These are phyloP conservation scores for Otolemur garnettii DNA, from an alignment of 2,113 vertebrate species.

Conservation along the genomic window DNA sequence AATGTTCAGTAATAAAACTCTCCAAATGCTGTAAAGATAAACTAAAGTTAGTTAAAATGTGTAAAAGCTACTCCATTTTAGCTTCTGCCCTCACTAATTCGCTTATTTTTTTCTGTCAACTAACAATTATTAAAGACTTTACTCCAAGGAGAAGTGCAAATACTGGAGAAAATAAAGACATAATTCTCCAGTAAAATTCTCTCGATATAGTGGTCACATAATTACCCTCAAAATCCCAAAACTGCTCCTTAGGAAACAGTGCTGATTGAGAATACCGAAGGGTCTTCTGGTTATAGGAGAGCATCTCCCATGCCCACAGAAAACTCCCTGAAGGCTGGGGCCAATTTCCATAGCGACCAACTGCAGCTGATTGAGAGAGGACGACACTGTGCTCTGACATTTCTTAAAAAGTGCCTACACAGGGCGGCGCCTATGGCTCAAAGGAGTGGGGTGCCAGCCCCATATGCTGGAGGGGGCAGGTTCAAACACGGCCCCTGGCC, in stretches of 20 bases:
- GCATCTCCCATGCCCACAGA: background rate
- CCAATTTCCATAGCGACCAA: background rate
- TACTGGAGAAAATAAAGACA: background rate
- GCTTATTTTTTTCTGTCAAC: background rate
- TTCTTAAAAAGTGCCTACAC: background rate
- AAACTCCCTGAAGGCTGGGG: background rate
- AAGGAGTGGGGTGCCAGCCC: no score
- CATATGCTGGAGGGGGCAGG: no score
- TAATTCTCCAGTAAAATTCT: background rate
- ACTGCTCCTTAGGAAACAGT: background rate
- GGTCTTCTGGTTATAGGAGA: background rate
- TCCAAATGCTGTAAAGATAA: background rate
- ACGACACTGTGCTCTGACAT: background rate
- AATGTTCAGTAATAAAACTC: background rate
- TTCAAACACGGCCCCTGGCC: no score
- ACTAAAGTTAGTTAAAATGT: conserved; percentile 16
- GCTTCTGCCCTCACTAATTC: background rate
- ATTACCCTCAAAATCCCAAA: background rate
- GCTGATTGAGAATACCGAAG: background rate
- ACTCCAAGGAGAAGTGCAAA: conserved; percentile 30
- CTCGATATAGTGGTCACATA: background rate
- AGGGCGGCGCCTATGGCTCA: no score
- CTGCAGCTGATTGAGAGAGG: background rate
- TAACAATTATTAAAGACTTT: conserved; percentile 1
- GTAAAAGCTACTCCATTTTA: background rate